Base-by-base conservation (phyloP, 2,113 vertebrate species). In the Neotragus pygmaeus region DNA sequence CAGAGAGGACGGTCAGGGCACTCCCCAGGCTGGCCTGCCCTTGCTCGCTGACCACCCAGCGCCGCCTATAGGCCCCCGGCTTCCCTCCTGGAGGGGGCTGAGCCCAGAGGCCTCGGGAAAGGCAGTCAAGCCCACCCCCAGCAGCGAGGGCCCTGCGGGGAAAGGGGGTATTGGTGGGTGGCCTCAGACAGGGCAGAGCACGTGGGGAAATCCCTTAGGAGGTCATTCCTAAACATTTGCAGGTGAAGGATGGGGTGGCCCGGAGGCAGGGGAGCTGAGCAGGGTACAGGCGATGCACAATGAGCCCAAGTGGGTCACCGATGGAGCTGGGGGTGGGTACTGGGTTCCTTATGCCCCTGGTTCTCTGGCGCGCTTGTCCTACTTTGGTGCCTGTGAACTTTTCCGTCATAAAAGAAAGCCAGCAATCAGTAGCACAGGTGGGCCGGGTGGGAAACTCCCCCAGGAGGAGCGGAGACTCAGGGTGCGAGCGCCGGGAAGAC, bases 1-100 rank as follows among this genome's bases (percentile, higher is more conserved):
- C 2, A 33, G 57, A 93, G 30, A 95, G 60, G 16, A 33, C 23
- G 7, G 49, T 39, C 5, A 57, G 75, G 58, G 23, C n/a, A 7
- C 53, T 21, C 33, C 36, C 21, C 43, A 36, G 49, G 30, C 53
- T 27, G 4, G 43, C 64, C 27, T 0, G 16, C 5, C 57, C 19
- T 6, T 4, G n/a, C 6, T 33, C 7, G 2, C 27, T 1, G 0
- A 23, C 53, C 51, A 62, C 27, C 57, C 45, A 19, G 16, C 0
- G 0, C 8, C 28, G 7, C 17, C 33, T 43, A n/a, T 60, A 17
- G 51, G n/a, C 15, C 39, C 51, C 77, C 36, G 10, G n/a, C 28
- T 25, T 47, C 43, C 53, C 25, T 33, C 58, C 55, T 45, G 57
- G 28, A 53, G 13, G 70, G 64, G 23, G 6, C 53, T 13, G 21